Evolutionary conservation across 2,113 vertebrate genomes (phyloP).

Genomic region (Brachyistius frenatus): DNA sequence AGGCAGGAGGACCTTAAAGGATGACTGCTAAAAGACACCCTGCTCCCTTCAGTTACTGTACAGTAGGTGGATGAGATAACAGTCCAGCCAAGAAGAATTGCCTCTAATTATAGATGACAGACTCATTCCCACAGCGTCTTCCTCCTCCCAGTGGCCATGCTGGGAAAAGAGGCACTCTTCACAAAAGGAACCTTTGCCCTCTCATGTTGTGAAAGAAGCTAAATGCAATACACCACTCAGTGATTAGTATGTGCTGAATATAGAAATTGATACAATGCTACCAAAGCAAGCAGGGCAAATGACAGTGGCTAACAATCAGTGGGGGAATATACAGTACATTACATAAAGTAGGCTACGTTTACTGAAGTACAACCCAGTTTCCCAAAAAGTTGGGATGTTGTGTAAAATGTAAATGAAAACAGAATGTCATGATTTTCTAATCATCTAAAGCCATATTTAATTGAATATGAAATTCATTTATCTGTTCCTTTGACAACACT

Average conservation of each 20-base stretch:
- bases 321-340: neutral
- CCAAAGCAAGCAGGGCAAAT: neutral
- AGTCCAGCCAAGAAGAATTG: slow-evolving; percentile 53
- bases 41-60: slow-evolving; percentile 35
- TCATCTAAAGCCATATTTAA: no score
- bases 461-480: no score
- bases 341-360: neutral
- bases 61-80: slow-evolving; percentile 53
- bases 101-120: slow-evolving; percentile 74
- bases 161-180: slow-evolving; percentile 41
- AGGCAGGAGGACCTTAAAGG: slow-evolving; percentile 25
- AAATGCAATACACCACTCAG: slow-evolving; percentile 15
- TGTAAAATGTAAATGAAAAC: no score
- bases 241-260: slow-evolving; percentile 20
- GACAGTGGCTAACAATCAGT: neutral
- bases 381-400: no score
- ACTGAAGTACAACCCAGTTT: neutral
- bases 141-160: slow-evolving; percentile 66
- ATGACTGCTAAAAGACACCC: slow-evolving; percentile 30
- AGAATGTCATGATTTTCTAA: no score
- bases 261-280: slow-evolving; percentile 8
- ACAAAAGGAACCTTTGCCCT: slow-evolving; percentile 59
- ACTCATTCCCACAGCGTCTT: slow-evolving; percentile 49
- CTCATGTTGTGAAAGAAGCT: slow-evolving; percentile 36
- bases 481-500: no score